Evolutionary conservation across 2,888 invertebrate genomes (phyloP).

Genomic region (Coelogynopora nodosa): DNA sequence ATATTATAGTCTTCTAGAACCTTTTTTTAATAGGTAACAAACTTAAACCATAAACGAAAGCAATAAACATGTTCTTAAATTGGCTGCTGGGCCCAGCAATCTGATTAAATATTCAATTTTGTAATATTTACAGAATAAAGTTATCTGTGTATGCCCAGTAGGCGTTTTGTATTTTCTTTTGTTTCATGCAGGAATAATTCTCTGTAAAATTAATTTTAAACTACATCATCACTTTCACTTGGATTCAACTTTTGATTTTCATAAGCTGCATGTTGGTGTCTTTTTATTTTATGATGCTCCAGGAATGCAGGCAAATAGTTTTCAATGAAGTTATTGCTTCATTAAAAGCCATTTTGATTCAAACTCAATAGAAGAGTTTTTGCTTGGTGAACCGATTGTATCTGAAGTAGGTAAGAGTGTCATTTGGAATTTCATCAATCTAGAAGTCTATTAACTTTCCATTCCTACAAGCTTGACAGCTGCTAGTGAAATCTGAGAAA

Average conservation of each 20-base stretch:
- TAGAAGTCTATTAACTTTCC: not conserved
- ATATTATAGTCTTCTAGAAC: no score
- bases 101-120: not conserved
- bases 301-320: slow-evolving; percentile 1
- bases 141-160: slow-evolving; percentile 25
- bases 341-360: not conserved
- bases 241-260: not conserved
- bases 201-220: slow-evolving; percentile 14
- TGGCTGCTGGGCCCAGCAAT: slow-evolving; percentile 16
- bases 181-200: slow-evolving; percentile 1
- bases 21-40: not conserved
- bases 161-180: slow-evolving; percentile 2
- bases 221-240: not conserved
- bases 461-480: slow-evolving; percentile 19
- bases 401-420: not conserved
- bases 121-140: slow-evolving; percentile 9
- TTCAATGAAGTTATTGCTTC: not conserved
- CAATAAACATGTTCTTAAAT: slow-evolving; percentile 14
- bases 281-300: slow-evolving; percentile 20
- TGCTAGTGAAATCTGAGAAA: slow-evolving; percentile 10
- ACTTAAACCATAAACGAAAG: not conserved
- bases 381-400: not conserved
- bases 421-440: slow-evolving; percentile 3
- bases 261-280: not conserved
- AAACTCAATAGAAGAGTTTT: slow-evolving; percentile 7